Percentiles rank a stretch among this genome's conserved stretches.
Conservation (phyloP, 2,888 invertebrate genomes). For the Rutpela maculata region DNA sequence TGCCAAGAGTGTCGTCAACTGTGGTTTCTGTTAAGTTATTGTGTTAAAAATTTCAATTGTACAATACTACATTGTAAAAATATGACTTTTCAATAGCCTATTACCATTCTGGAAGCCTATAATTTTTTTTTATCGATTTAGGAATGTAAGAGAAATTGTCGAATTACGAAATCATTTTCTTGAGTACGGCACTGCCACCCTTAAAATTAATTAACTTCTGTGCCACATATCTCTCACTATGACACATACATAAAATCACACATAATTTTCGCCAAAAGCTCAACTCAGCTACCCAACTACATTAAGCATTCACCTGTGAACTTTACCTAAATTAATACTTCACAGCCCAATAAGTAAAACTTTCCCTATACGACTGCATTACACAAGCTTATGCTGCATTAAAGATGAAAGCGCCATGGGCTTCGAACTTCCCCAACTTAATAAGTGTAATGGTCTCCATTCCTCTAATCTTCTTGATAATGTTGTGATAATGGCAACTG, state of each 20-base stretch:
- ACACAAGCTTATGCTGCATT: constrained; percentile 9
- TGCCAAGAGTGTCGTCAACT: too few relatives aligned
- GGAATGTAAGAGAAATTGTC: too few relatives aligned
- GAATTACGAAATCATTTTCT: too few relatives aligned
- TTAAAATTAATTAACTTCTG: too few relatives aligned
- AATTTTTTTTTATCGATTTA: too few relatives aligned
- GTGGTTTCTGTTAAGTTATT: too few relatives aligned
- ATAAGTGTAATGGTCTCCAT: constrained; percentile 50
- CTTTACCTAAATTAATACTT: constrained; percentile 14
- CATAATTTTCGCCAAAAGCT: neutral
- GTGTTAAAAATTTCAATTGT: too few relatives aligned
- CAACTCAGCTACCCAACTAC: neutral
- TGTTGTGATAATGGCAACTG: constrained; percentile 45
- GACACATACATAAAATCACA: neutral
- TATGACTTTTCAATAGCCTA: too few relatives aligned
- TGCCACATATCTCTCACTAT: too few relatives aligned
- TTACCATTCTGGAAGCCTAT: too few relatives aligned
- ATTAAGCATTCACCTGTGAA: neutral
- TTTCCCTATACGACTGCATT: constrained; percentile 4
- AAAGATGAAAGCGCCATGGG: constrained; percentile 33
- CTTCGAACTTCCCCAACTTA: constrained; percentile 46
- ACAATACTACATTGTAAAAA: too few relatives aligned
- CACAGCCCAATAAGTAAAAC: neutral
- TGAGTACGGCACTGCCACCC: too few relatives aligned
- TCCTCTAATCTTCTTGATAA: constrained; percentile 49